phyloP scores from a whole-genome alignment of 64 coral and sea anemone species.

The Trachythela sp. region DNA sequence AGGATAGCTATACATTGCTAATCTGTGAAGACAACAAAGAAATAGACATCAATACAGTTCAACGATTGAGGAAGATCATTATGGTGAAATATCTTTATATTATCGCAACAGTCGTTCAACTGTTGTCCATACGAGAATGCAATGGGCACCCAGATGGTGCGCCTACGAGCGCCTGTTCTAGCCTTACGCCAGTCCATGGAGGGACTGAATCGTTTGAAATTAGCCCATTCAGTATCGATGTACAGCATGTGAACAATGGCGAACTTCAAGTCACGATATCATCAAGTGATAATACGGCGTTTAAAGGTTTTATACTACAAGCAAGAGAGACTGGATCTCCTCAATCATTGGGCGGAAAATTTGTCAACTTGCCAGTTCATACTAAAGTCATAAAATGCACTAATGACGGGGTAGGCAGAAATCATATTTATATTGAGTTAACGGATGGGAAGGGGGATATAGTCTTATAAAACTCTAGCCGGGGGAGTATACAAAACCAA shows the following conservation, averaged over 20 bases:
- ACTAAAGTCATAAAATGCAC: not conserved
- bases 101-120: no score
- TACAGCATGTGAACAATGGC: not conserved
- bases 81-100: no score
- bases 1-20: no score
- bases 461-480: not conserved
- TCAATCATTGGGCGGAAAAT: not conserved
- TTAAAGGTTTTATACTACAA: not conserved
- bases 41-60: no score
- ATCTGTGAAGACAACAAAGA: no score
- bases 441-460: not conserved
- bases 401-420: not conserved
- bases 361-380: not conserved
- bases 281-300: not conserved
- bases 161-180: not conserved
- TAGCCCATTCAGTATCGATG: not conserved
- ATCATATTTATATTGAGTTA: not conserved
- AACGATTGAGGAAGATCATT: no score
- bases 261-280: not conserved
- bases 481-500: no score
- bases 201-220: not conserved
- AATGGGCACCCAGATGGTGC: not conserved
- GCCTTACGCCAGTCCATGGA: not conserved
- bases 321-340: not conserved
- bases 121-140: not conserved